Percentiles rank a stretch among this genome's conserved stretches.
These are phyloP conservation scores for Antitype chi DNA, from an alignment of 2,888 invertebrate genomes.

Conservation along the genomic window DNA sequence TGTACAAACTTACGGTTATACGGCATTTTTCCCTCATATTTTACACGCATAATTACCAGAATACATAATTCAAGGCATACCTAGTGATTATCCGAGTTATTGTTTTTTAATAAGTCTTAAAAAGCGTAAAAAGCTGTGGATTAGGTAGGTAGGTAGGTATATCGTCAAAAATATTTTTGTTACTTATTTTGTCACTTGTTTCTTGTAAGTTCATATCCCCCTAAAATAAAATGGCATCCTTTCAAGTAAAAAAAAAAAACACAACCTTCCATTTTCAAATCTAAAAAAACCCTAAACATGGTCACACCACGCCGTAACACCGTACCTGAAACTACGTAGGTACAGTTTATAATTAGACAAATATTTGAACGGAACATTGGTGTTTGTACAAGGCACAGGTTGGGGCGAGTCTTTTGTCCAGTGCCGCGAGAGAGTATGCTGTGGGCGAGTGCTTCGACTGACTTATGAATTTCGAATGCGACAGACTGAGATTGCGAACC, in stretches of 20 bases:
- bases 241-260: not conserved
- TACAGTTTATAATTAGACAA: constrained; percentile 81
- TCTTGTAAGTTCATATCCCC: not conserved
- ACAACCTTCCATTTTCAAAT: not conserved
- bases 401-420: constrained; percentile 77
- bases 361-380: constrained; percentile 82
- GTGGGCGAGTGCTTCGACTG: constrained; percentile 64
- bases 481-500: constrained; percentile 70
- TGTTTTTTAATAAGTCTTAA: not conserved
- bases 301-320: constrained; percentile 52
- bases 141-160: not conserved
- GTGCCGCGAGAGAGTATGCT: constrained; percentile 55
- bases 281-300: constrained; percentile 51
- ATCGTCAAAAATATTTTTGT: not conserved
- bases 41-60: not conserved
- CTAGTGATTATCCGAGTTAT: not conserved
- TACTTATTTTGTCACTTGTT: not conserved
- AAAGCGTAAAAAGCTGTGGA: constrained; percentile 1
- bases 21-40: not conserved
- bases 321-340: constrained; percentile 68
- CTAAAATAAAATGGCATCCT: not conserved
- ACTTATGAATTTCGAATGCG: constrained; percentile 84
- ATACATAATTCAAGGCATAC: not conserved
- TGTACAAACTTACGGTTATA: not conserved
- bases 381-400: constrained; percentile 78